A percentile compares a stretch with the other conserved stretches of the same genome.
phyloP scores from a whole-genome alignment of 2,888 invertebrate genomes.

The Phytoseiulus persimilis region DNA sequence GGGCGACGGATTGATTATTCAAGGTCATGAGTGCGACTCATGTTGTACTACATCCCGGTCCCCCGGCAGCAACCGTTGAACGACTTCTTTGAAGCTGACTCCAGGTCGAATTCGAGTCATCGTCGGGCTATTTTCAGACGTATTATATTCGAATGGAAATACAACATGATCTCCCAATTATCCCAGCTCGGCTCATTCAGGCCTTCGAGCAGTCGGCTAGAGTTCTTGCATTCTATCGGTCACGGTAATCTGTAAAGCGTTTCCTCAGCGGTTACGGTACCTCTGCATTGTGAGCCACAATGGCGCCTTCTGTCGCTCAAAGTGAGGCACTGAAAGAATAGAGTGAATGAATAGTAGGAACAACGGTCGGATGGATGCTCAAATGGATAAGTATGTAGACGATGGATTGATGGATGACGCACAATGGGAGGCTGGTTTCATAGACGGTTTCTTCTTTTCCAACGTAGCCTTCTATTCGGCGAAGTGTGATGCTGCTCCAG shows the following conservation, averaged over 20 bases:
- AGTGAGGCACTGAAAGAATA: not conserved
- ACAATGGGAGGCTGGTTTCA: not conserved
- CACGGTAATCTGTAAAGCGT: not conserved
- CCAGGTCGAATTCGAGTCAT: too few species aligned
- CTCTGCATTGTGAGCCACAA: not conserved
- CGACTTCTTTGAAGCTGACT: too few species aligned
- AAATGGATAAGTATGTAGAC: not conserved
- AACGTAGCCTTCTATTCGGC: not conserved
- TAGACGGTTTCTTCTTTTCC: not conserved
- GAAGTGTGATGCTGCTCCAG: not conserved
- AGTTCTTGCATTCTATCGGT: not conserved
- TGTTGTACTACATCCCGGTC: too few species aligned
- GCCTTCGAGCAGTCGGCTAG: not conserved
- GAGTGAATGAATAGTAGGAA: not conserved
- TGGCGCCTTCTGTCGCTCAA: not conserved
- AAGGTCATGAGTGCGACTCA: too few species aligned
- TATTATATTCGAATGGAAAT: too few species aligned
- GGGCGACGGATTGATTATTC: too few species aligned
- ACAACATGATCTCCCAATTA: too few species aligned
- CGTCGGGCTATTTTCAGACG: too few species aligned
- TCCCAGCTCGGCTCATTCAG: too few species aligned
- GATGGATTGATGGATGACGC: not conserved
- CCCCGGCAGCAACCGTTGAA: too few species aligned
- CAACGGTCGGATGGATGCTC: not conserved
- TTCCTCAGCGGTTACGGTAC: not conserved